Percentiles rank a stretch among this genome's conserved stretches.
Conservation (phyloP, 2,797 vertebrate genomes). For the Malacoctenus gilli region DNA sequence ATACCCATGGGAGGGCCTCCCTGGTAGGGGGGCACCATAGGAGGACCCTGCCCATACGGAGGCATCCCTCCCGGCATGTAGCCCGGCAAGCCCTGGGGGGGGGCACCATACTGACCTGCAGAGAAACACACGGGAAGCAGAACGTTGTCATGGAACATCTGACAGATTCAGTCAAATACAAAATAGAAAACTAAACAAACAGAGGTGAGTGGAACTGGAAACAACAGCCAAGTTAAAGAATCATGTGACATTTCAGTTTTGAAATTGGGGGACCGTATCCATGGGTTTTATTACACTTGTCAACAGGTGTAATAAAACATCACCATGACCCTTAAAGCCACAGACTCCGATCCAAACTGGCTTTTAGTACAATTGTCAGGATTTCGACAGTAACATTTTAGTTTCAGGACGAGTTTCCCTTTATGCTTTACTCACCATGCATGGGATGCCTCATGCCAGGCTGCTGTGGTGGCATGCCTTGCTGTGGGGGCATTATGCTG, state of each 20-base stretch:
- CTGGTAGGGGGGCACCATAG: constrained; percentile 96
- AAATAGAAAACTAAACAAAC: too few relatives aligned
- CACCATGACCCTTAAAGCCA: too few relatives aligned
- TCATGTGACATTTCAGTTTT: too few relatives aligned
- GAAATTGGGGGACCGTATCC: too few relatives aligned
- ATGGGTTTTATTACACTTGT: too few relatives aligned
- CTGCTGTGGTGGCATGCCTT: constrained; percentile 92
- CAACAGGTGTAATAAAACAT: too few relatives aligned
- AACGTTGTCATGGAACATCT: background rate
- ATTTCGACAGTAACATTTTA: too few relatives aligned
- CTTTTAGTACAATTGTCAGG: too few relatives aligned
- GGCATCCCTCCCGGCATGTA: constrained; percentile 97
- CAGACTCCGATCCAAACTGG: too few relatives aligned
- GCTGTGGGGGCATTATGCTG: constrained; percentile 93
- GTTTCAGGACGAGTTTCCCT: too few relatives aligned
- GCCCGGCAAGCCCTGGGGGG: constrained; percentile 95
- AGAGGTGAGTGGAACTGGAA: too few relatives aligned
- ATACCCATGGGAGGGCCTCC: constrained; percentile 97
- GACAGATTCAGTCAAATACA: background rate
- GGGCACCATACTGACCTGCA: constrained; percentile 94
- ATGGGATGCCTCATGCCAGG: constrained; percentile 97
- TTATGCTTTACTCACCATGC: constrained; percentile 92
- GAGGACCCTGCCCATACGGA: constrained; percentile 94
- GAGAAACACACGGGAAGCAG: constrained; percentile 9
- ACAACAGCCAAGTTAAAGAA: too few relatives aligned